A percentile compares a stretch with the other conserved stretches of the same genome.
Conservation (phyloP, 2,888 invertebrate genomes). For the Latrodectus hesperus region DNA sequence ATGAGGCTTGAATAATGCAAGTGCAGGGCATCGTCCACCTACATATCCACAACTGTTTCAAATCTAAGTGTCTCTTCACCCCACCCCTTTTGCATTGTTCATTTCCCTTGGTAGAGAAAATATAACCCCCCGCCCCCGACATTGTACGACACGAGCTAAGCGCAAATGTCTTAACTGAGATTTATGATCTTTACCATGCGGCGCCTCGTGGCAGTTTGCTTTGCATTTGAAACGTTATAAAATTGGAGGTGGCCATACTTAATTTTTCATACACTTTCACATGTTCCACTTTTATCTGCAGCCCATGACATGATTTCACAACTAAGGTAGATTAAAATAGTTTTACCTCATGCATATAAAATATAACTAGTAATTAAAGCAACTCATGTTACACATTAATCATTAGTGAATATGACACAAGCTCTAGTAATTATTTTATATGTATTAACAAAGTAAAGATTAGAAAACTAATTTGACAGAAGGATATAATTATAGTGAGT, state of each 20-base stretch:
- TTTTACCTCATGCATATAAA: no score
- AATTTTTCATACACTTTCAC: not conserved
- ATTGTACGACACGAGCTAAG: conserved; percentile 30
- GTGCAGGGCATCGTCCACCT: not conserved
- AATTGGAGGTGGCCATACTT: not conserved
- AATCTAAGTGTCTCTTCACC: not conserved
- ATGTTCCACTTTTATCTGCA: not conserved
- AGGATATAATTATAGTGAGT: no score
- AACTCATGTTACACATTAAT: no score
- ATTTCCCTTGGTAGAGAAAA: not conserved
- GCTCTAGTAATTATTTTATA: no score
- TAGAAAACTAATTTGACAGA: no score
- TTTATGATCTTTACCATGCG: conserved; percentile 27
- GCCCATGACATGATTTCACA: no score
- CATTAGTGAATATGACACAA: no score
- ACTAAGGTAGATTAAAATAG: no score
- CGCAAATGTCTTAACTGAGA: conserved; percentile 28
- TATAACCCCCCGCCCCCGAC: not conserved
- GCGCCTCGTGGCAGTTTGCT: not conserved
- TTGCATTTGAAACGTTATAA: not conserved
- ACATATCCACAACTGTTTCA: conserved; percentile 15
- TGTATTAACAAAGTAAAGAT: no score
- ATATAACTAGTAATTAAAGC: no score
- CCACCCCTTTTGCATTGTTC: not conserved
- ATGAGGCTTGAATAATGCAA: conserved; percentile 65